Evolutionary conservation across 1,140 invertebrate species (phyloP).

Genomic region (Conus ventricosus): DNA sequence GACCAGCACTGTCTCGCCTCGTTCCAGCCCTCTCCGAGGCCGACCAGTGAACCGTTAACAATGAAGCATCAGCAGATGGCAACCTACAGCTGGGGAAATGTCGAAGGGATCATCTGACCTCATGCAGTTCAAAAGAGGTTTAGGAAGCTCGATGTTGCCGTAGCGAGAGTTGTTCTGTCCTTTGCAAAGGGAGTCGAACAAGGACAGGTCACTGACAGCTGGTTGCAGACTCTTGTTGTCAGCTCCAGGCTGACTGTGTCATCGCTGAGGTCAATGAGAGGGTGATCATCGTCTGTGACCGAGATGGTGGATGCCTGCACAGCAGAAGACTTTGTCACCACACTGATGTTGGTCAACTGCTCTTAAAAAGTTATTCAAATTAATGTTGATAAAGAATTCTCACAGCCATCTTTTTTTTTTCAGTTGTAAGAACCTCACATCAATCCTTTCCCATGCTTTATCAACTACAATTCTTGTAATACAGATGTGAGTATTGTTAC

Average conservation of each 20-base stretch:
- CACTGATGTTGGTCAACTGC: too few relatives aligned
- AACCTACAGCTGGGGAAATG: conserved; percentile 43
- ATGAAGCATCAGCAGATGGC: not conserved
- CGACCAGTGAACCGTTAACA: conserved; percentile 17
- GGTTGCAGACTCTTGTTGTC: conserved; percentile 33
- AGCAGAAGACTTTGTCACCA: too few relatives aligned
- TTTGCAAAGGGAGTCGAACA: conserved; percentile 65
- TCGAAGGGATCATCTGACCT: conserved; percentile 64
- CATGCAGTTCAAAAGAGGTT: conserved; percentile 55
- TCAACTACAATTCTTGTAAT: too few relatives aligned
- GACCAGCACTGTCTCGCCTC: not conserved
- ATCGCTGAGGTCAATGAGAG: conserved; percentile 73
- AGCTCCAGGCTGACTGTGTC: conserved; percentile 45
- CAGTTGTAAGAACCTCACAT: too few relatives aligned
- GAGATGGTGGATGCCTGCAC: not conserved
- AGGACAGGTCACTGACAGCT: conserved; percentile 52
- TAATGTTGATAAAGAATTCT: too few relatives aligned
- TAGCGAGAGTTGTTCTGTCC: conserved; percentile 43
- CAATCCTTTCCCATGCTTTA: too few relatives aligned
- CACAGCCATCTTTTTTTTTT: too few relatives aligned
- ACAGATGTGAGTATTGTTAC: too few relatives aligned
- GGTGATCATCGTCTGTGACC: conserved; percentile 55
- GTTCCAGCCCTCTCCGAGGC: not conserved
- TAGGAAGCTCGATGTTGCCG: conserved; percentile 59
- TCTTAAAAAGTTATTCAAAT: too few relatives aligned